These are phyloP conservation scores for Acronicta alni DNA, from an alignment of 2,888 invertebrate species.

Conservation along the genomic window DNA sequence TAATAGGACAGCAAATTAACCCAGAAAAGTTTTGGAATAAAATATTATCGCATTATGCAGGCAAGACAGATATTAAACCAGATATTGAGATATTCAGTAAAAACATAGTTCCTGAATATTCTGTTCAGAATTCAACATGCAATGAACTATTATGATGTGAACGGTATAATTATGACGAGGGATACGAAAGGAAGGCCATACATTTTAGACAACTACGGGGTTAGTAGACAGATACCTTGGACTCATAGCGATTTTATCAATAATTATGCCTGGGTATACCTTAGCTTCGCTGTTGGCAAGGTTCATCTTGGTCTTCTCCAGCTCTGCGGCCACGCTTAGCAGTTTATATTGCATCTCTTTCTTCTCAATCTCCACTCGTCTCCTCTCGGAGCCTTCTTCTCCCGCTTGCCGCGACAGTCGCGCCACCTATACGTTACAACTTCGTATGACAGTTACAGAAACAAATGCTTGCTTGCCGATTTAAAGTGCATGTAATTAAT, in stretches of 20 bases:
- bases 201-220: slow-evolving; percentile 5
- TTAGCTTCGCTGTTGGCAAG: slow-evolving; percentile 92
- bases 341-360: slow-evolving; percentile 91
- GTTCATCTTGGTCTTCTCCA: slow-evolving; percentile 91
- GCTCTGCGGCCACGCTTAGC: slow-evolving; percentile 90
- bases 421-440: slow-evolving; percentile 89
- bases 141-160: not conserved
- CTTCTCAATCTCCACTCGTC: slow-evolving; percentile 92
- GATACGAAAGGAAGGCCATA: slow-evolving; percentile 7
- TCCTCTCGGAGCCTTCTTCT: slow-evolving; percentile 94
- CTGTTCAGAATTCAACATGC: not conserved
- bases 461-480: no score
- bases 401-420: slow-evolving; percentile 95
- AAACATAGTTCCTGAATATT: not conserved
- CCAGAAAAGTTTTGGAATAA: no score
- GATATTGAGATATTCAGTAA: no score
- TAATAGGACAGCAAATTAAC: no score
- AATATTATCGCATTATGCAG: no score
- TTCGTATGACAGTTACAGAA: slow-evolving; percentile 40
- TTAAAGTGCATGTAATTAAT: not conserved
- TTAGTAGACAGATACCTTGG: slow-evolving; percentile 19
- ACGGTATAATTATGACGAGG: not conserved
- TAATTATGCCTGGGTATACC: slow-evolving; percentile 73
- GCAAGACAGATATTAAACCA: no score
- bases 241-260: slow-evolving; percentile 4